phyloP scores from a whole-genome alignment of 2,797 vertebrate genomes.

The Rachycentron canadum region DNA sequence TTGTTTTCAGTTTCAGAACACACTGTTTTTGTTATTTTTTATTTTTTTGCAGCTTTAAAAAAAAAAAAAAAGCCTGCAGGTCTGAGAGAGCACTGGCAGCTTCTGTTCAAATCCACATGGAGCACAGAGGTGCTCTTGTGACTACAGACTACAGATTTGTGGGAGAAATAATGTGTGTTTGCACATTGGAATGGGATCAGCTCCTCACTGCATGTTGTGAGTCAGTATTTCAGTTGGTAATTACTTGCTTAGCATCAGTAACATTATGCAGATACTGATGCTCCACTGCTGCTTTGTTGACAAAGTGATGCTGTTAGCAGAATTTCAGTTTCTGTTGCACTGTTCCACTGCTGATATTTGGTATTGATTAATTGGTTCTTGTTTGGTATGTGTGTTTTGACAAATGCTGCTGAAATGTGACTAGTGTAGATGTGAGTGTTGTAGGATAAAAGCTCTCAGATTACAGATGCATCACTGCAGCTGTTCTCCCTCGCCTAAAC shows the following conservation, averaged over 20 bases:
- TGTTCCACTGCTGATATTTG: background rate
- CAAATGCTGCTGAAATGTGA: background rate
- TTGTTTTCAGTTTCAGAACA: no score
- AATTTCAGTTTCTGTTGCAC: no score
- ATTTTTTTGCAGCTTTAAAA: no score
- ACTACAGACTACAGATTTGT: no score
- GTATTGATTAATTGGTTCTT: background rate
- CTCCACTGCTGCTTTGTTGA: no score
- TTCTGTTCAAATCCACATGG: background rate
- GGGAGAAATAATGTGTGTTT: background rate
- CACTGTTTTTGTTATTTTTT: no score
- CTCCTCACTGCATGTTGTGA: background rate
- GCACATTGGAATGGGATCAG: background rate
- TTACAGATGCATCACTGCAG: background rate
- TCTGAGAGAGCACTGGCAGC: no score
- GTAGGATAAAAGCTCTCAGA: background rate
- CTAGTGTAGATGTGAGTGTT: no score
- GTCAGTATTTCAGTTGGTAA: background rate
- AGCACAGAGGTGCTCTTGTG: background rate
- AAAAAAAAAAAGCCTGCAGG: no score
- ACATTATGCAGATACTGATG: no score
- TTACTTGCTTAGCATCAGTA: no score
- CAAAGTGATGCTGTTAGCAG: background rate
- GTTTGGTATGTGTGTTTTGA: background rate
- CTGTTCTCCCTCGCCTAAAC: background rate